Base-by-base conservation (phyloP, 2,888 invertebrate genomes). In the Luperina nickerlii region DNA sequence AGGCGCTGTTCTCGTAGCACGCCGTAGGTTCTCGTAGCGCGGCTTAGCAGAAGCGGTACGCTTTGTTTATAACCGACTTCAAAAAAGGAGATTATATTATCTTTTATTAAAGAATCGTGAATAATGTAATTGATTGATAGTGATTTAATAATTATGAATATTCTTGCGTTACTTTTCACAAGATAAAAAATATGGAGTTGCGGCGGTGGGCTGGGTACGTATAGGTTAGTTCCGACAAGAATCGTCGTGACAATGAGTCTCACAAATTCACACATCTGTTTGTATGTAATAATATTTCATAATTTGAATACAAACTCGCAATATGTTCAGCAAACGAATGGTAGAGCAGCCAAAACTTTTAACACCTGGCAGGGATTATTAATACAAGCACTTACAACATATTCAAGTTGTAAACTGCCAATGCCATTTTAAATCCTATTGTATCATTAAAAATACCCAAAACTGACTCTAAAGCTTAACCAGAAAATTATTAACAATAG, bases 351-450 rank as follows among this genome's bases (percentile, higher is more conserved):
- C 15, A 48, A 62, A 38, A 6, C 8, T 75, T 32, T 32, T 32
- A 32, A 45, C 32, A 11, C 11, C 20, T 20, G 3, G 20, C n/a
- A 20, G 15, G 4, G 38, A 76, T 62, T 20, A 57, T 54, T 7
- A 57, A 20, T 27, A 45, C 13, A 8, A 38, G 8, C 18, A 67
- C 5, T 6, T n/a, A 69, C 15, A 1, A 24, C 38, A 27, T 45
- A 27, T 68, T 72, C 80, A 68, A 74, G 51, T 79, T 80, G 32
- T 83, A 68, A 85, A 85, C 85, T 71, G 32, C 32, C 1, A 32
- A 32, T 32, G 32, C 32, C 32, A 32, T 32, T 32, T 32, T 32
- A 32, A 32, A 32, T 32, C 32, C 32, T 32, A 32, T 32, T 32
- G 32, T 32, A 32, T 32, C 32, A 32, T 32, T 32, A 32, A 32